A percentile compares a stretch with the other conserved stretches of the same genome.
phyloP scores from a whole-genome alignment of 30 jellyfish, hydroid and myxozoan species.

The Mastigias papua region DNA sequence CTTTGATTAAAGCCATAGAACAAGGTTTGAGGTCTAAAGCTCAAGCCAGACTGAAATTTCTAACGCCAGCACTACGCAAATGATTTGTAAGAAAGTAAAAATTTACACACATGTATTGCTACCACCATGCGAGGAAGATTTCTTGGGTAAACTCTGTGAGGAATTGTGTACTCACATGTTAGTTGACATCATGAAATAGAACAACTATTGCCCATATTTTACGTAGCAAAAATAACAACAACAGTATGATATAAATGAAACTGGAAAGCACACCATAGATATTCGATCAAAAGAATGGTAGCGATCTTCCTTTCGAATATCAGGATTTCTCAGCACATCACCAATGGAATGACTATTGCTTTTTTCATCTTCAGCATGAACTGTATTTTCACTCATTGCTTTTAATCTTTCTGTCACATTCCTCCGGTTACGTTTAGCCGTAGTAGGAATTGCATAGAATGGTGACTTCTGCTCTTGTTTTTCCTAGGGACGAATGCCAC shows the following conservation, averaged over 20 bases:
- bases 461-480: too few species aligned
- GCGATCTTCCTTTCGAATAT: not conserved
- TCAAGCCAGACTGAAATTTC: too few species aligned
- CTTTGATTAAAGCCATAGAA: too few species aligned
- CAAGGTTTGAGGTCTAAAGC: too few species aligned
- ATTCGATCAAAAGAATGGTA: conserved; percentile 44
- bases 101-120: too few species aligned
- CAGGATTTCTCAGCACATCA: not conserved
- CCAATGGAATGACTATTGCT: not conserved
- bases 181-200: not conserved
- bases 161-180: not conserved
- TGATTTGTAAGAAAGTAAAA: too few species aligned
- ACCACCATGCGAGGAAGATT: not conserved
- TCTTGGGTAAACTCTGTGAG: not conserved
- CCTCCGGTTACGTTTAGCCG: not conserved
- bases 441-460: not conserved
- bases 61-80: too few species aligned
- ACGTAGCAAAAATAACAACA: not conserved
- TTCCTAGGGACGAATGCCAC: too few species aligned
- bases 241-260: not conserved
- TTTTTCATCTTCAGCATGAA: not conserved
- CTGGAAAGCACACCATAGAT: conserved; percentile 27
- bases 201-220: not conserved
- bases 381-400: not conserved
- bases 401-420: not conserved